Base-by-base conservation (phyloP, 1,140 invertebrate species). In the Sinella curviseta region DNA sequence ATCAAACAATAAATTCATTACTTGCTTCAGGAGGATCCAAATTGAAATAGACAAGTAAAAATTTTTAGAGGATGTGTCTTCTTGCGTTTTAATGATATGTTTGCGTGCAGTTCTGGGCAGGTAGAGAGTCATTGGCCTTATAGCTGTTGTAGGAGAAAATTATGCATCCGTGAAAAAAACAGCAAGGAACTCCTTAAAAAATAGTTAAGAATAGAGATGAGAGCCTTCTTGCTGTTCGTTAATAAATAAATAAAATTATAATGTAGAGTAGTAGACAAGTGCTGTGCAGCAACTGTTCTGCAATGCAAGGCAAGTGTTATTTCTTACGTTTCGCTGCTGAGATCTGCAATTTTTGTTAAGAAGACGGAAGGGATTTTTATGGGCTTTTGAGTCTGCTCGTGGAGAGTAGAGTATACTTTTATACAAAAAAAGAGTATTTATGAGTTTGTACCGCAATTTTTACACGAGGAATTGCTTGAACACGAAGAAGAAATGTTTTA, bases 111-210 rank as follows among this genome's bases (percentile, higher is more conserved):
- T 8, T 20, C 39, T 48, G 8, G 39, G 39, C 20, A 48, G 20
- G 39, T n/a, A 14, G 12, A 70, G 24, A 70, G 65, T 70, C 65
- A 70, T 12, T 70, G 65, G 65, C 65, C 65, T 70, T 24, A 48
- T 48, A 20, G 39, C 8, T 48, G 20, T 20, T 48, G 39, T 8
- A 48, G 30, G 26, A 8, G n/a, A 30, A 70, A 70, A 70, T 70
- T 70, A 70, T 70, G 65, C 24, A 70, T 17, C 65, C 65, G 65
- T 70, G 65, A 70, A 70, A 70, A 31, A 31, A 70, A 70, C 57
- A 60, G 24, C 3, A 60, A 12, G 57, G 24, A 60, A 60, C 4
- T 60, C 24, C 14, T 8, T 60, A 60, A 3, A 3, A n/a, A 60
- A 60, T n/a, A n/a, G n/a, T n/a, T n/a, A n/a, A n/a, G n/a, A n/a